Evolutionary conservation across 2,797 vertebrate species (phyloP).

Genomic region (Garrulus glandarius): DNA sequence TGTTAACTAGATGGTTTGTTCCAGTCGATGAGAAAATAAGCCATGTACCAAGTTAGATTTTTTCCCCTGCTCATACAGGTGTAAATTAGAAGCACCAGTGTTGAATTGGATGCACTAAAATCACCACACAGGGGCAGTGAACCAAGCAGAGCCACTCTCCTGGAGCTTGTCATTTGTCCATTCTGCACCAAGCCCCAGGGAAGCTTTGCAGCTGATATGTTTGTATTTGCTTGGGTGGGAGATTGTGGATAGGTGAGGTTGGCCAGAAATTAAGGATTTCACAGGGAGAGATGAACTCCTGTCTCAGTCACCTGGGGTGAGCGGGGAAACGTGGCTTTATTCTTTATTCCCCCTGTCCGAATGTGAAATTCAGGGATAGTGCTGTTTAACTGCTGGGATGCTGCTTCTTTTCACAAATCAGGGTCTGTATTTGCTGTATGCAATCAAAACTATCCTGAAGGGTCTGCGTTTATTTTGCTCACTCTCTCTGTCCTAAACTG

Average conservation of each 20-base stretch:
- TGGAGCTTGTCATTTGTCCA: not conserved
- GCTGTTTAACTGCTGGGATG: not conserved
- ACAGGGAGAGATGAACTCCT: not conserved
- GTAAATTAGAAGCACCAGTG: not conserved
- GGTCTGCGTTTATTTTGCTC: not conserved
- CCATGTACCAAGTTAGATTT: not conserved
- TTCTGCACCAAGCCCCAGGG: not conserved
- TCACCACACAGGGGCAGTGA: not conserved
- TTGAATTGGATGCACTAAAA: not conserved
- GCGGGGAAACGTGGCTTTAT: accelerated
- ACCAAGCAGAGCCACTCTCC: not conserved
- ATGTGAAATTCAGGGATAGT: not conserved
- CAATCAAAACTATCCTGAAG: not conserved
- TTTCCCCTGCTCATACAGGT: not conserved
- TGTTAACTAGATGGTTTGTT: not conserved
- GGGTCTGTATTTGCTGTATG: not conserved
- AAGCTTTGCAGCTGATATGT: not conserved
- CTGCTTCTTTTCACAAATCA: not conserved
- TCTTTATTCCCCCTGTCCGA: not conserved
- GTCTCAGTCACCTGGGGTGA: not conserved
- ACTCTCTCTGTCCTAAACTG: accelerated
- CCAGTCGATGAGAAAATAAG: not conserved
- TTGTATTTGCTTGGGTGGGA: not conserved
- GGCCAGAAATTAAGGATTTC: not conserved
- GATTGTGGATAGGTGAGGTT: not conserved